Percentiles rank a stretch among this genome's conserved stretches.
phyloP scores from a whole-genome alignment of 1,140 invertebrate species.

The Drosophila subpulchrella region DNA sequence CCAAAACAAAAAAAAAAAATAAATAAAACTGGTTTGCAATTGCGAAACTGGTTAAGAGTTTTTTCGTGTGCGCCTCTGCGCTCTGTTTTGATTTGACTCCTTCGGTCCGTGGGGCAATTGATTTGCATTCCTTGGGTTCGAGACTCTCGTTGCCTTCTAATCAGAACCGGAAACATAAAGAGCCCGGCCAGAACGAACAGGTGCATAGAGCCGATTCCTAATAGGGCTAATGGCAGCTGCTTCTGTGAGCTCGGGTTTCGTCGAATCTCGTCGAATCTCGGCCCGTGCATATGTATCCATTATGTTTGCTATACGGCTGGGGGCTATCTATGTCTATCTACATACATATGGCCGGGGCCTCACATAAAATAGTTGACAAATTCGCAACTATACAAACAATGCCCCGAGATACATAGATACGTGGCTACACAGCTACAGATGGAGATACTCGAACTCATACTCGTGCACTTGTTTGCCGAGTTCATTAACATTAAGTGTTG shows the following conservation, averaged over 20 bases:
- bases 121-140: constrained; percentile 63
- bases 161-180: constrained; percentile 82
- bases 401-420: constrained; percentile 48
- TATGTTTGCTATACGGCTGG: constrained; percentile 40
- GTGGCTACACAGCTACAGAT: constrained; percentile 29
- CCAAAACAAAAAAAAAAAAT: background rate
- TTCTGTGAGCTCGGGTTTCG: constrained; percentile 19
- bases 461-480: constrained; percentile 71
- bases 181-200: constrained; percentile 51
- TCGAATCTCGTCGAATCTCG: constrained; percentile 38
- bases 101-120: constrained; percentile 60
- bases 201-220: constrained; percentile 57
- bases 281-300: constrained; percentile 36
- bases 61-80: constrained; percentile 8
- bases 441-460: constrained; percentile 51
- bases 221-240: constrained; percentile 54
- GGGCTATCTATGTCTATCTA: constrained; percentile 13
- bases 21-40: constrained; percentile 69
- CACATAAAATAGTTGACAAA: constrained; percentile 81
- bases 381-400: constrained; percentile 73
- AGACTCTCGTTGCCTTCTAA: constrained; percentile 49
- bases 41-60: constrained; percentile 71
- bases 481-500: constrained; percentile 80
- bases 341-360: constrained; percentile 55
- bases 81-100: constrained; percentile 47